Evolutionary conservation across 2,113 vertebrate genomes (phyloP), one percentile per base, ranked within the genome.

Genomic region (Mustela nigripes): DNA sequence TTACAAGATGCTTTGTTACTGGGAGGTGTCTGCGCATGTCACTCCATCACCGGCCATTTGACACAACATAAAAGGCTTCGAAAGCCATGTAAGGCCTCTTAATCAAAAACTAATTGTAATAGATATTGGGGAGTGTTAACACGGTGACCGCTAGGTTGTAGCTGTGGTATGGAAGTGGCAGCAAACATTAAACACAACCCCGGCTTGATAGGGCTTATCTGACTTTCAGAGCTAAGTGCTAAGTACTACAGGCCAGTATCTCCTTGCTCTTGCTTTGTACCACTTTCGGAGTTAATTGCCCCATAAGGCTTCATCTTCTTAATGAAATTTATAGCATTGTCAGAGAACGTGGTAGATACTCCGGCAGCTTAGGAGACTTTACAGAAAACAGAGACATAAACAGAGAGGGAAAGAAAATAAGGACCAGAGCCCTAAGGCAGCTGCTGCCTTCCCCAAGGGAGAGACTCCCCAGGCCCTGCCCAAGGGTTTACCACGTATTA

Each of bases 51-150:
- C 97, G 99, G 99, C 99, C 99, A 99, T 99, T 99, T 99, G 99
- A 99, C 99, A 99, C 99, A 99, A 99, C 99, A 99, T 99, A 99
- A 99, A 99, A 99, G 99, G 99, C 99, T 99, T 99, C 99, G 99
- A 99, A 99, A 99, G 99, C 99, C 99, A 98, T 96, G 98, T 99
- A 98, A 99, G 99, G 98, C 99, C 99, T 99, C 99, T 99, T 99
- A 99, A 99, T 99, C 99, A 99, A 99, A 99, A 99, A 99, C 99
- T 99, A 99, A 99, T 99, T 99, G 99, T 99, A 99, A 99, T 99
- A 99, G 99, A 99, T 99, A 99, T 99, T 99, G 99, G 99, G 99
- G 99, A 99, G 99, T 99, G 99, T 99, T 99, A 99, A 99, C 99
- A 99, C 99, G 95, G 99, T 99, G 99, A 99, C 99, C 99, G 98